Evolutionary conservation across 2,797 vertebrate genomes (phyloP), one percentile per base, ranked within the genome.

Genomic region (Coregonus suidteri): DNA sequence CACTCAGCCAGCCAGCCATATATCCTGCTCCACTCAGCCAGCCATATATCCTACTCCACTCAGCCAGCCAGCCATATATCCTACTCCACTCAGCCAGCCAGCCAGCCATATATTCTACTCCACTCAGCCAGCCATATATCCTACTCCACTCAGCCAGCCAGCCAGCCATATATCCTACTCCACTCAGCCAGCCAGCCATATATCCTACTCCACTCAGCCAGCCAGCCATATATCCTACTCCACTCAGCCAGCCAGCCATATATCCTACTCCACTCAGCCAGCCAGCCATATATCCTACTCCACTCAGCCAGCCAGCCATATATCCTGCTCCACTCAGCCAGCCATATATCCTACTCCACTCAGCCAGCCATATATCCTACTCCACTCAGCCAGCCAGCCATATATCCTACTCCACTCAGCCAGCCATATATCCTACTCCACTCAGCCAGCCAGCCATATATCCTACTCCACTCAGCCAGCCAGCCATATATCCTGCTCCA

Each of bases 71-170:
- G 52, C 93, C 93, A 91, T 83, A 92, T 93, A 95, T 97, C 96
- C 96, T 97, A 94, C 91, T 95, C 88, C 81, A 90, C 91, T 88
- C n/a, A n/a, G n/a, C n/a, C 90, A 95, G 96, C 95, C 92, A 94
- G 94, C 90, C n/a, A 79, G 85, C 70, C 77, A 75, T 81, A 30
- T 88, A 85, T 87, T 80, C 88, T 89, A 86, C 85, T 83, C 77
- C 88, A 77, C n/a, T n/a, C n/a, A n/a, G n/a, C n/a, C n/a, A n/a
- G n/a, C n/a, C n/a, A n/a, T 92, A 94, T 91, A 94, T 93, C 90
- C 92, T 83, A 35, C 85, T 83, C 31, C 82, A 87, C 72, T 82
- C n/a, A 79, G 85, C 69, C 77, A 75, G 77, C 64, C 34, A 37
- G 37, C 37, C 37, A 53, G 52, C 93, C 93, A 91, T 83, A 92